A percentile compares a stretch with the other conserved stretches of the same genome.
phyloP scores from a whole-genome alignment of 1,140 invertebrate genomes.

The Aphis craccivora region DNA sequence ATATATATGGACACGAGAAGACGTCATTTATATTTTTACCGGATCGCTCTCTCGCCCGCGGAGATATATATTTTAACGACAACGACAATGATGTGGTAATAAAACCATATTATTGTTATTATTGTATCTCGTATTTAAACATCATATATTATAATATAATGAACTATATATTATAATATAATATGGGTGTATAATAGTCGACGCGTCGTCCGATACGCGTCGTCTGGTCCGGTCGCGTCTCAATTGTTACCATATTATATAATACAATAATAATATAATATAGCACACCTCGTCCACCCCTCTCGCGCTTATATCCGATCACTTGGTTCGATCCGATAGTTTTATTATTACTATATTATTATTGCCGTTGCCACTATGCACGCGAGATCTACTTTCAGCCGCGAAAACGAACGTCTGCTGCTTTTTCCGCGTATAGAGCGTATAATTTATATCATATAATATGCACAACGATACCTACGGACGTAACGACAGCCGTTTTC shows the following conservation, averaged over 20 bases:
- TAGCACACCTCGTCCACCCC: neutral
- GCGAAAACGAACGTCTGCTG: neutral
- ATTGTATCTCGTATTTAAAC: no score
- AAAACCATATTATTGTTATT: neutral
- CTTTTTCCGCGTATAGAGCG: neutral
- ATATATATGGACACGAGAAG: neutral
- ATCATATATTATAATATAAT: no score
- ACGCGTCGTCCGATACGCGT: neutral
- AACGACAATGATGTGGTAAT: neutral
- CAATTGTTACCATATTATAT: neutral
- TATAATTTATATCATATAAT: no score
- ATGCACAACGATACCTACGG: neutral
- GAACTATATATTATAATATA: neutral
- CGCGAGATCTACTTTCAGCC: neutral
- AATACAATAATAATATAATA: no score
- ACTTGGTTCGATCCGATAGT: neutral
- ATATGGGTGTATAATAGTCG: no score
- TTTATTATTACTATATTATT: neutral
- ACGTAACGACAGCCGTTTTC: neutral
- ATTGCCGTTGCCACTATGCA: neutral
- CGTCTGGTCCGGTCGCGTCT: neutral
- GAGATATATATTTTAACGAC: neutral
- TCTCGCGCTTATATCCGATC: neutral
- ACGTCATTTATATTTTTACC: neutral
- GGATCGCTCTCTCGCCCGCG: neutral